Conservation (phyloP, 1,140 invertebrate genomes). For the Drosophila kurseongensis region DNA sequence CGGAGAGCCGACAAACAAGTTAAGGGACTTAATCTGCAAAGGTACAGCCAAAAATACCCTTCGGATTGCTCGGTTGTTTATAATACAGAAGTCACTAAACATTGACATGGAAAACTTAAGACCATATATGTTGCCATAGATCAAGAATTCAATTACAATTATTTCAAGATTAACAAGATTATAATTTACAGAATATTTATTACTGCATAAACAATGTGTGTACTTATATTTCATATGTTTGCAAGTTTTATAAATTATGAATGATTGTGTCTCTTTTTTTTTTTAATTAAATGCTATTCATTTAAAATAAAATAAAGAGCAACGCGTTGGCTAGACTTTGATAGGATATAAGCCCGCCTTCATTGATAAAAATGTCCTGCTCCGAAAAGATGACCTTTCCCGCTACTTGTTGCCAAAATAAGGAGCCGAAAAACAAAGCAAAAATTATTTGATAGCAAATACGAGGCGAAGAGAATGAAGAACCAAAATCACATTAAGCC, state of each 20-base stretch:
- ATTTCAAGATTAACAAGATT: no score
- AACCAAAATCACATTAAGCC: constrained; percentile 73
- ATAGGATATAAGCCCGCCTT: not conserved
- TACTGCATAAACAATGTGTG: no score
- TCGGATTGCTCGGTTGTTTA: not conserved
- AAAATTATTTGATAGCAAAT: constrained; percentile 60
- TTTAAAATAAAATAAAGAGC: not conserved
- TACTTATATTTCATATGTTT: no score
- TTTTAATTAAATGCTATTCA: no score
- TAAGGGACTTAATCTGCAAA: constrained; percentile 8
- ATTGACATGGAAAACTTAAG: no score
- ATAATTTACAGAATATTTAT: no score
- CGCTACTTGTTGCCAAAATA: constrained; percentile 62
- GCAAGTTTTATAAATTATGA: no score
- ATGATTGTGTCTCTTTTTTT: no score
- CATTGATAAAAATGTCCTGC: not conserved
- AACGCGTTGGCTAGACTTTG: not conserved
- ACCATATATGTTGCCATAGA: no score
- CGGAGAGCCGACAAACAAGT: constrained; percentile 26
- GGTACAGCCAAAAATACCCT: constrained; percentile 5
- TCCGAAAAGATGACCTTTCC: not conserved
- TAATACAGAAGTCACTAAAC: not conserved
- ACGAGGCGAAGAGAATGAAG: constrained; percentile 37
- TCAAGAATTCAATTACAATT: no score
- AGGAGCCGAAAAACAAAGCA: constrained; percentile 24